These are phyloP conservation scores for Pyxicephalus adspersus DNA, from an alignment of 2,113 vertebrate species.

Conservation along the genomic window DNA sequence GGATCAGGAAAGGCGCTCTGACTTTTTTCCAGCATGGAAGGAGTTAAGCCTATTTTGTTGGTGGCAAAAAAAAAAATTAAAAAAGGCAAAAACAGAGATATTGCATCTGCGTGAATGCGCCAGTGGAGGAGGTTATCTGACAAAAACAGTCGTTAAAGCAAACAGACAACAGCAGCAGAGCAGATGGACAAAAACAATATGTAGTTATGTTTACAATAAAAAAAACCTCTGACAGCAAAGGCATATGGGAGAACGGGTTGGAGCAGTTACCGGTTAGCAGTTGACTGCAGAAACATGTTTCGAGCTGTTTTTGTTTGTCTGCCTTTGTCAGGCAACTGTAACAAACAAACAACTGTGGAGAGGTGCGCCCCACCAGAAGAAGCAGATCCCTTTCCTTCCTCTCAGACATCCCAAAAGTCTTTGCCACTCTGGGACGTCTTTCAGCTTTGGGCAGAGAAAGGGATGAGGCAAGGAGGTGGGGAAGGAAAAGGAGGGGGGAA, in stretches of 20 bases:
- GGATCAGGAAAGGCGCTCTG: neutral
- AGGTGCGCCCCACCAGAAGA: neutral
- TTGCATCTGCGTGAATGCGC: neutral
- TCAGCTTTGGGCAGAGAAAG: constrained; percentile 8
- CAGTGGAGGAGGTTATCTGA: constrained; percentile 30
- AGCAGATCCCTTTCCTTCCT: no score
- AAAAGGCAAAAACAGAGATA: neutral
- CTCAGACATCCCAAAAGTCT: neutral
- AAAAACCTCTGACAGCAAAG: constrained; percentile 15
- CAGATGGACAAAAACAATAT: constrained; percentile 50
- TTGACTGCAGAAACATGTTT: constrained; percentile 18
- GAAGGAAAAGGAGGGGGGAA: neutral
- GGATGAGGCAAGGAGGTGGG: neutral
- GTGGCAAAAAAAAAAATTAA: neutral
- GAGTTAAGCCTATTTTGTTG: neutral
- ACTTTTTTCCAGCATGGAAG: constrained; percentile 20
- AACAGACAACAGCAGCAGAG: constrained; percentile 44
- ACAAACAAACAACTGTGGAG: constrained; percentile 35
- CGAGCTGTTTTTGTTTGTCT: constrained; percentile 42
- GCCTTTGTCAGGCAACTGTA: constrained; percentile 33
- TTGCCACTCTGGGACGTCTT: constrained; percentile 7
- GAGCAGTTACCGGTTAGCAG: neutral
- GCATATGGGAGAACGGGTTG: constrained; percentile 39
- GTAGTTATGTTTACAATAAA: constrained; percentile 38
- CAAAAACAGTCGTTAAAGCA: constrained; percentile 33